Conservation (phyloP, 2,113 vertebrate species). For the Crocuta crocuta region DNA sequence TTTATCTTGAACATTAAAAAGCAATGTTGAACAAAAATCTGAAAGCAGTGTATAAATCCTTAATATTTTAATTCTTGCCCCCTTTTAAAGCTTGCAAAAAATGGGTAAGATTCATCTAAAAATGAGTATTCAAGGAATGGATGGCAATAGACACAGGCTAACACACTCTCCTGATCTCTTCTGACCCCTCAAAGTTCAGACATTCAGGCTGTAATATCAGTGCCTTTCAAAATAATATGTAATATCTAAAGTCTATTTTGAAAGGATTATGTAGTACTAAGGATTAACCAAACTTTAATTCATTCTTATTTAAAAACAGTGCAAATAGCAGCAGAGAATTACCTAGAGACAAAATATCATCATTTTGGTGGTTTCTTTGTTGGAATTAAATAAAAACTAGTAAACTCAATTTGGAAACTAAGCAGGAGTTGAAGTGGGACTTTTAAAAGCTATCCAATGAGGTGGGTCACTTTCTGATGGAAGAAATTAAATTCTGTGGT, state of each 20-base stretch:
- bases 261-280: conserved; percentile 57
- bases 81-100: neutral
- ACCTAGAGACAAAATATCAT: conserved; percentile 43
- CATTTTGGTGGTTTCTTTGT: conserved; percentile 24
- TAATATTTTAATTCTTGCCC: neutral
- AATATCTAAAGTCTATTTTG: conserved; percentile 56
- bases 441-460: conserved; percentile 55
- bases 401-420: conserved; percentile 49
- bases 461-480: conserved; percentile 65
- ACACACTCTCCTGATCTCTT: neutral
- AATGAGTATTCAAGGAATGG: conserved; percentile 41
- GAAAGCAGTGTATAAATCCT: neutral
- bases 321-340: conserved; percentile 39
- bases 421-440: conserved; percentile 19
- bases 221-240: conserved; percentile 10
- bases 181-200: neutral
- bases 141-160: neutral
- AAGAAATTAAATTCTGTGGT: conserved; percentile 70
- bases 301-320: conserved; percentile 66
- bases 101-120: neutral
- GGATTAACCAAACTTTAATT: conserved; percentile 67
- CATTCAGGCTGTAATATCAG: neutral
- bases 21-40: neutral
- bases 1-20: conserved; percentile 13
- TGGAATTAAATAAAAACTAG: conserved; percentile 44